phyloP scores from a whole-genome alignment of 2,888 invertebrate genomes.

The Girardia tigrina region DNA sequence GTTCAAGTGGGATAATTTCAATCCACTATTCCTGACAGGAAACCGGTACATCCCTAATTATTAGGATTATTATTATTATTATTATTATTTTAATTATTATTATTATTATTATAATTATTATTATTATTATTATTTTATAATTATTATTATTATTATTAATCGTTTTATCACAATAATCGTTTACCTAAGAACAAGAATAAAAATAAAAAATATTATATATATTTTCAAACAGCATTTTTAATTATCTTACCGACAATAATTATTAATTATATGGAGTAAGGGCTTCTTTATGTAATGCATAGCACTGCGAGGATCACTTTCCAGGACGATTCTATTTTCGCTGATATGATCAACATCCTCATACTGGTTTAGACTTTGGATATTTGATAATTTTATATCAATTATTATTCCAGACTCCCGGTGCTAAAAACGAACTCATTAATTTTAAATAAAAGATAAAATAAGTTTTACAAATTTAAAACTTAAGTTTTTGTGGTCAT shows the following conservation, averaged over 20 bases:
- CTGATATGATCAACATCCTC: constrained; percentile 19
- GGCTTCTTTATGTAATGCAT: constrained; percentile 11
- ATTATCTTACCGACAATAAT: not conserved
- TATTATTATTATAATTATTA: too few relatives aligned
- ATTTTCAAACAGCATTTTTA: too few relatives aligned
- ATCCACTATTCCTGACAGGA: too few relatives aligned
- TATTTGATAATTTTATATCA: not conserved
- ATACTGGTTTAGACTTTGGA: not conserved
- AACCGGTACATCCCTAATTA: too few relatives aligned
- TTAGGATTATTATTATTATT: too few relatives aligned
- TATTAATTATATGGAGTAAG: not conserved
- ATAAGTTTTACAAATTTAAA: not conserved
- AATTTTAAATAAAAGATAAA: not conserved
- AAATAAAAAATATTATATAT: too few relatives aligned
- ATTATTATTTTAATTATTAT: too few relatives aligned
- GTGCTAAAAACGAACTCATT: not conserved
- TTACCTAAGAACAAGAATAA: too few relatives aligned
- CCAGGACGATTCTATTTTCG: not conserved
- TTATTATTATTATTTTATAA: too few relatives aligned
- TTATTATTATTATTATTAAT: too few relatives aligned
- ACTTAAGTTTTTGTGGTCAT: not conserved
- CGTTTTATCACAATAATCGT: too few relatives aligned
- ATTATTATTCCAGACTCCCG: not conserved
- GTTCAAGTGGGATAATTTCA: too few relatives aligned
- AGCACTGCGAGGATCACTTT: not conserved